phyloP scores from a whole-genome alignment of 1,140 invertebrate species.

The Drosophila takahashii region DNA sequence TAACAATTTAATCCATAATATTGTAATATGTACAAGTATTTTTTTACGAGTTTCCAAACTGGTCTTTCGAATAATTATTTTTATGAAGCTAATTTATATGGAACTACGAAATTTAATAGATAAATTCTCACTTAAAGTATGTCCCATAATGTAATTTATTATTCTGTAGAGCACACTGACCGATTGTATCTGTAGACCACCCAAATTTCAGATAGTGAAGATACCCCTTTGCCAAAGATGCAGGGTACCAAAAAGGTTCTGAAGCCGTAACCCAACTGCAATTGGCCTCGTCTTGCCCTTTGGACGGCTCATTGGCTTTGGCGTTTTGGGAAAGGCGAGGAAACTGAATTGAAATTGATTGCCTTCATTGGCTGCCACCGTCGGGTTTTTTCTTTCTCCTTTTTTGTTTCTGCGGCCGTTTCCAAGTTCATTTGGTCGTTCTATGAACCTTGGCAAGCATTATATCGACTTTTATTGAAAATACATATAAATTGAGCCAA shows the following conservation, averaged over 20 bases:
- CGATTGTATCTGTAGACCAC: neutral
- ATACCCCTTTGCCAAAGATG: slow-evolving; percentile 1
- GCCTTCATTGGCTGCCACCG: slow-evolving; percentile 67
- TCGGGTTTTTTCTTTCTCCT: slow-evolving; percentile 21
- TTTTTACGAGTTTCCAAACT: neutral
- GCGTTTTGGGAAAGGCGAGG: slow-evolving; percentile 60
- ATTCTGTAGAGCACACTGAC: slow-evolving; percentile 2
- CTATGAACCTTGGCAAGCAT: slow-evolving; percentile 79
- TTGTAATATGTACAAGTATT: neutral
- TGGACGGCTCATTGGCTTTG: slow-evolving; percentile 75
- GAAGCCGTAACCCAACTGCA: slow-evolving; percentile 45
- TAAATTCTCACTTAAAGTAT: neutral
- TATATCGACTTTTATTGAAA: slow-evolving; percentile 80
- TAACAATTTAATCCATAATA: neutral
- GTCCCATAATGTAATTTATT: slow-evolving; percentile 10
- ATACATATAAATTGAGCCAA: slow-evolving; percentile 75
- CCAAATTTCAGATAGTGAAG: neutral
- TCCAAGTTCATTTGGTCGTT: slow-evolving; percentile 78
- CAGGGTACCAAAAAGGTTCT: slow-evolving; percentile 60
- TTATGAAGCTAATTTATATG: neutral
- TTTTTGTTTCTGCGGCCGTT: slow-evolving; percentile 42
- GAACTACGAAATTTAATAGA: neutral
- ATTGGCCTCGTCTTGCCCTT: slow-evolving; percentile 79
- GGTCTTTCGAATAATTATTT: neutral
- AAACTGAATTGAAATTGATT: slow-evolving; percentile 83